A percentile compares a stretch with the other conserved stretches of the same genome.
Conservation (phyloP, 2,113 vertebrate species). For the Natator depressus region DNA sequence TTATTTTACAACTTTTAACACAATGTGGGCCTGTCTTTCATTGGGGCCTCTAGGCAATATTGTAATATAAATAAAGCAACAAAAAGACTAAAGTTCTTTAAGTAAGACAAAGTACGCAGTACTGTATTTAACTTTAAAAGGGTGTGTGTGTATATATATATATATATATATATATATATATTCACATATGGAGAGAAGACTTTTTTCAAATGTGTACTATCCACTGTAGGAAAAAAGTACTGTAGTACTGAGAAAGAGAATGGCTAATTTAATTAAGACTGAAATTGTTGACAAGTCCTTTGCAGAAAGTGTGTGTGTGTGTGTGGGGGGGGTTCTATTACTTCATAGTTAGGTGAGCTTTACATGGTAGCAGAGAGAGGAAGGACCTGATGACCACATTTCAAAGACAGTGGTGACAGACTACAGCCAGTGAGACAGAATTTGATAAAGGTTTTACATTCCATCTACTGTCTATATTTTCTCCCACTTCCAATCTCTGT, state of each 20-base stretch:
- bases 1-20: not conserved
- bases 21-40: not conserved
- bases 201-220: not conserved
- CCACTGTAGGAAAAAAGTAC: not conserved
- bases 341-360: not conserved
- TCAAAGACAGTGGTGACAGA: not conserved
- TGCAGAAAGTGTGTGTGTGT: too few species aligned
- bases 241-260: not conserved
- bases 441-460: not conserved
- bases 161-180: not conserved
- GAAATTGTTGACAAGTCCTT: not conserved
- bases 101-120: not conserved
- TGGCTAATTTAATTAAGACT: not conserved
- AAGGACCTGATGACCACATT: not conserved
- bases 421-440: not conserved
- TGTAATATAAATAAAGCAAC: too few species aligned
- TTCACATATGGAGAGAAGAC: not conserved
- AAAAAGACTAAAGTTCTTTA: too few species aligned
- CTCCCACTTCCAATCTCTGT: not conserved
- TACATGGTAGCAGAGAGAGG: not conserved
- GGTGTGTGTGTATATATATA: not conserved
- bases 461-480: not conserved
- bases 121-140: not conserved
- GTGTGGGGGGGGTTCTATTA: not conserved
- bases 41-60: too few species aligned